phyloP scores from a whole-genome alignment of 2,888 invertebrate genomes.

The Scrobipalpa atriplicella region DNA sequence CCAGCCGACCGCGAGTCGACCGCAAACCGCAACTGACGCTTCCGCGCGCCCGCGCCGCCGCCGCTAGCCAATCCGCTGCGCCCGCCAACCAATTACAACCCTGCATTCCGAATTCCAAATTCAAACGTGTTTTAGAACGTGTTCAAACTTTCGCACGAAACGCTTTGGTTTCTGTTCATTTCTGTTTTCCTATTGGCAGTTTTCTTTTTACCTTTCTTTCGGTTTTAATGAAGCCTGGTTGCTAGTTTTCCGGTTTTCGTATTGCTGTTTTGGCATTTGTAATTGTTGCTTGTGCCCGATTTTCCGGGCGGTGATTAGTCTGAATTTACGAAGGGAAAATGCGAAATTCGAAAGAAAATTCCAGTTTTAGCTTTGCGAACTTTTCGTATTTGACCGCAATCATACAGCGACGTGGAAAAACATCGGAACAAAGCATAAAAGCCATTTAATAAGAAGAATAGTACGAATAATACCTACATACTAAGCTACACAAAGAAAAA shows the following conservation, averaged over 20 bases:
- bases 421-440: not conserved
- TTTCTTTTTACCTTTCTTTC: conserved; percentile 12
- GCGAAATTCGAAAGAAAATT: not conserved
- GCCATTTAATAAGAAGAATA: not conserved
- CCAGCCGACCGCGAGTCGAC: not conserved
- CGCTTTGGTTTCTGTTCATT: not conserved
- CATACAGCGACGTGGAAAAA: not conserved
- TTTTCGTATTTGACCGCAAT: not conserved
- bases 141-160: conserved; percentile 3
- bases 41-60: conserved; percentile 18
- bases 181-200: not conserved
- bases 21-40: conserved; percentile 24
- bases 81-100: conserved; percentile 6
- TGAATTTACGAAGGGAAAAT: not conserved
- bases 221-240: conserved; percentile 20
- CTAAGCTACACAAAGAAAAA: too few species aligned
- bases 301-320: not conserved
- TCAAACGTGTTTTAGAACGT: not conserved
- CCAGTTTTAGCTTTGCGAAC: not conserved
- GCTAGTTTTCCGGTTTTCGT: not conserved
- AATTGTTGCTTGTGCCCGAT: conserved; percentile 7
- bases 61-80: conserved; percentile 6
- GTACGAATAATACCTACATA: too few species aligned
- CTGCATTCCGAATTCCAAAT: conserved; percentile 17
- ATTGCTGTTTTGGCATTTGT: conserved; percentile 8